Base-by-base conservation (phyloP, 2,888 invertebrate species). In the Eumerus sabulonum region DNA sequence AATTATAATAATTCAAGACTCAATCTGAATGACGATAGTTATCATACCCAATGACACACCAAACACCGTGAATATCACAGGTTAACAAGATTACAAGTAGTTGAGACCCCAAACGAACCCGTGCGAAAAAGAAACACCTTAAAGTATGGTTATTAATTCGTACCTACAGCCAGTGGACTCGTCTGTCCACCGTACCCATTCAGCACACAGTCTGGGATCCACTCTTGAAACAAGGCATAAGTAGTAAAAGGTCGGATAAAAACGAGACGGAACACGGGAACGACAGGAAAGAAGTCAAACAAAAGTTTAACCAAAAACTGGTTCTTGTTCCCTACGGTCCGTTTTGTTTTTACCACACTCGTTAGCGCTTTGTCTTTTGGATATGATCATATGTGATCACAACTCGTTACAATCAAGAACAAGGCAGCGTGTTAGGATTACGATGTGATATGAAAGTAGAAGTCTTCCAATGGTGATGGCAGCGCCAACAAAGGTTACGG, bases 401-500 rank as follows among this genome's bases (percentile, higher is more conserved):
- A 50, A 64, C 60, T 79, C 74, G 74, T 79, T 79, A 79, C 45
- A 60, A 36, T 42, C 35, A 19, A 70, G n/a, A n/a, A 40, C 40
- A 40, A 40, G n/a, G 63, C 73, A 79, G 68, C 68, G 79, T 74
- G 79, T 79, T 79, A 79, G 79, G 68, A 79, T 79, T 74, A 74
- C 79, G 74, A 74, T 60, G 57, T 67, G 77, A 77, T 77, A 73
- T 73, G 77, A 77, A 77, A 73, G 77, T 72, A 62, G 72, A 77
- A 77, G 77, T 72, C 67, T 45, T 60, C 66, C 73, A 36, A 60
- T n/a, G 42, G 42, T 53, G 42, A 70, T 42, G 62, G 47, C 62
- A 50, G 50, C 67, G 51, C 63, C 73, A 79, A 79, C 62, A 56
- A 50, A 62, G 57, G 74, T 67, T 74, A 74, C 74, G 79, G 79